Conservation (phyloP, 2,888 invertebrate genomes). For the Xanthostigma xanthostigma region DNA sequence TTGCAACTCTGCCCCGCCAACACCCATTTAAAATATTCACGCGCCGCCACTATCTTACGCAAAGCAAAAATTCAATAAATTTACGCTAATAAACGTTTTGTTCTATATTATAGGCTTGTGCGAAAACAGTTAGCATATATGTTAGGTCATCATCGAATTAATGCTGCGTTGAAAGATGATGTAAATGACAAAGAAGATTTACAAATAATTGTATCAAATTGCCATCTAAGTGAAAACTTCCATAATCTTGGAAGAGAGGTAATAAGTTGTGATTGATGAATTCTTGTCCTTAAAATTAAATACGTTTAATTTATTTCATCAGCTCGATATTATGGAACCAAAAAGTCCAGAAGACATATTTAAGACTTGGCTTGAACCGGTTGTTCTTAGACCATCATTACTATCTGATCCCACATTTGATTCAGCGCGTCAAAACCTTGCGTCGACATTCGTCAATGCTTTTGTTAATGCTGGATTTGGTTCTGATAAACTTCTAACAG, state of each 20-base stretch:
- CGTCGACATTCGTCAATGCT: slow-evolving; percentile 96
- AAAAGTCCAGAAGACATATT: slow-evolving; percentile 98
- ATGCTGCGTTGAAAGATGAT: slow-evolving; percentile 72
- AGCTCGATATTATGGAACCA: slow-evolving; percentile 97
- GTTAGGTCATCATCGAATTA: slow-evolving; percentile 86
- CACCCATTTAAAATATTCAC: no score
- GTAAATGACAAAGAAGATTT: slow-evolving; percentile 54
- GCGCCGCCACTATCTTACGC: no score
- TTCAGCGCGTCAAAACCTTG: slow-evolving; percentile 91
- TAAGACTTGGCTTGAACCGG: slow-evolving; percentile 86
- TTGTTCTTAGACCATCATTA: slow-evolving; percentile 50
- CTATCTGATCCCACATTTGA: slow-evolving; percentile 61
- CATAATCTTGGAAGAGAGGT: slow-evolving; percentile 84
- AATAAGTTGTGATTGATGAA: slow-evolving; percentile 5
- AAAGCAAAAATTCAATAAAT: background rate
- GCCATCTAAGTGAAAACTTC: slow-evolving; percentile 85
- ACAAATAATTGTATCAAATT: slow-evolving; percentile 84
- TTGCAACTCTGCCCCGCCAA: no score
- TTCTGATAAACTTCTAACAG: slow-evolving; percentile 83
- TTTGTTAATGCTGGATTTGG: slow-evolving; percentile 98
- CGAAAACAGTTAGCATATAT: slow-evolving; percentile 94
- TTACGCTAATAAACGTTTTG: background rate
- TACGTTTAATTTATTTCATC: no score
- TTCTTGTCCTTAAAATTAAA: no score
- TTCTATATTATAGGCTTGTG: slow-evolving; percentile 46